A percentile compares a stretch with the other conserved stretches of the same genome.
Conservation (phyloP, 2,113 vertebrate genomes). For the Podarcis raffonei region DNA sequence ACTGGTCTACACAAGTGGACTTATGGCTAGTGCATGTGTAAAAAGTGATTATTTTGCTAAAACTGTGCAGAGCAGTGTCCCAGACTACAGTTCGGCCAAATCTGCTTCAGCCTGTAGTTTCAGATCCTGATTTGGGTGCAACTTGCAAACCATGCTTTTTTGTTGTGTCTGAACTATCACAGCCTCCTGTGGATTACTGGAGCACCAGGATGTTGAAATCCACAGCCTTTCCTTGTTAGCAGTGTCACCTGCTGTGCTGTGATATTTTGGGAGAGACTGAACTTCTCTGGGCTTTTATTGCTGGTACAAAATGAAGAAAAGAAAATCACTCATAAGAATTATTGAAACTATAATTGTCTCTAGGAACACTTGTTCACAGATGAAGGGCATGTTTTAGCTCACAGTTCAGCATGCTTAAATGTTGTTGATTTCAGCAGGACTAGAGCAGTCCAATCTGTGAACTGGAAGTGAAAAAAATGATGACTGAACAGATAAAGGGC, state of each 20-base stretch:
- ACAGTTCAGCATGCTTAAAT: background rate
- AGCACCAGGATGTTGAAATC: slow-evolving; percentile 4
- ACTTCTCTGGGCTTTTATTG: background rate
- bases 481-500: slow-evolving; percentile 2
- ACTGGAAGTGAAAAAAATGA: background rate
- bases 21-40: background rate
- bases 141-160: background rate
- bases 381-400: background rate
- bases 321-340: slow-evolving; percentile 4
- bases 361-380: background rate
- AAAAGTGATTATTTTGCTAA: background rate
- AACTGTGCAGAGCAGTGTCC: background rate
- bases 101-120: background rate
- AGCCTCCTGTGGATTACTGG: background rate
- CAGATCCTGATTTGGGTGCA: background rate
- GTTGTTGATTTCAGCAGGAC: background rate
- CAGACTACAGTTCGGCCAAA: background rate
- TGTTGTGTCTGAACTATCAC: background rate
- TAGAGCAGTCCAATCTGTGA: background rate
- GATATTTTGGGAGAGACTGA: background rate
- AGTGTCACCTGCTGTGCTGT: background rate
- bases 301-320: background rate
- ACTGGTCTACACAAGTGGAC: no score
- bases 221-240: fast-evolving
- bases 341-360: background rate